Evolutionary conservation across 1,140 invertebrate species (phyloP), one percentile per base, ranked within the genome.

Genomic region (Phthorimaea operculella): DNA sequence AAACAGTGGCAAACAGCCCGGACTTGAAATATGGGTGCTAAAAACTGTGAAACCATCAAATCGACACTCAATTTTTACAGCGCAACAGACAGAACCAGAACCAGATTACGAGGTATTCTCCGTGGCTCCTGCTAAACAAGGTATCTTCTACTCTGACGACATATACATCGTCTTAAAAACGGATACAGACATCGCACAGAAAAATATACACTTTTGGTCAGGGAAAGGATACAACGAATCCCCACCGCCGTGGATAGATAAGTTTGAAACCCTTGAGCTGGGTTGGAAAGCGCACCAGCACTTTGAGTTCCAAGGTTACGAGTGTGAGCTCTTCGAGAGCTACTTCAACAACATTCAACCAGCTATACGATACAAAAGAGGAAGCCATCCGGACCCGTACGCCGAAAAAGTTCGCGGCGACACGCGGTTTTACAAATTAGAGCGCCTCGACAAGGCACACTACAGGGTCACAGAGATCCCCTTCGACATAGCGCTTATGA

Each of bases 1-100:
- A 9, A 47, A 47, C 44, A 15, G 44, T 47, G 44, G 44, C 11
- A 47, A 47, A 47, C 8, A 47, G 15, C 44, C 44, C 14, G 44
- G 44, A 15, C 44, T 47, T 4, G 44, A 47, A 47, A 16, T 47
- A 16, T 47, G 11, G 11, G 44, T 47, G 12, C 8, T 47, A 9
- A 47, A 17, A 47, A 17, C 5, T 4, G 15, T 47, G 15, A 5
- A 47, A 17, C 44, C 44, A 4, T 15, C 44, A n/a, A 16, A 17
- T 15, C 11, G 15, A 1, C 8, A 9, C 12, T 9, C 8, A 14
- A 12, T 39, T 10, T 39, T 39, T 39, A 3, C 44, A 3, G 44
- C 44, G 8, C 14, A 3, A 9, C n/a, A n/a, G 16, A 1, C 2
- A 9, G 10, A 6, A 1, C 11, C 12, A 15, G 44, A 15, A 16